Evolutionary conservation across 2,888 invertebrate species (phyloP).

Genomic region (Therioaphis trifolii): DNA sequence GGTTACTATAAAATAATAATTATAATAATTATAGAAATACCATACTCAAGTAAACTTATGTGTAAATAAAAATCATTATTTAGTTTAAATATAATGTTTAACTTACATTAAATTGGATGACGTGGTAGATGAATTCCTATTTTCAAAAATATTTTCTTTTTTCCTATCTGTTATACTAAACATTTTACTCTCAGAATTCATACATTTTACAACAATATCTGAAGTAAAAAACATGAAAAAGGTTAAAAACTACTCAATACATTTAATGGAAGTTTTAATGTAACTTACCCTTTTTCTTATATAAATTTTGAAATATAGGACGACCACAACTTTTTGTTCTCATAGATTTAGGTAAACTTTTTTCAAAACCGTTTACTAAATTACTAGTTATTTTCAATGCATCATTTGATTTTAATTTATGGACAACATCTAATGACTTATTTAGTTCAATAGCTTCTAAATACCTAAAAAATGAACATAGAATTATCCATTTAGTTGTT

Average conservation of each 20-base stretch:
- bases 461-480: slow-evolving; percentile 11
- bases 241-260: neutral
- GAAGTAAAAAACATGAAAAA: neutral
- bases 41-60: neutral
- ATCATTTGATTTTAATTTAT: slow-evolving; percentile 22
- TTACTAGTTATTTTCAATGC: slow-evolving; percentile 11
- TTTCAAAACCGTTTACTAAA: slow-evolving; percentile 35
- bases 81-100: neutral
- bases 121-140: neutral
- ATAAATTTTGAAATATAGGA: neutral
- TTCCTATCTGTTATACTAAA: neutral
- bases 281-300: slow-evolving; percentile 36
- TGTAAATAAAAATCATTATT: neutral
- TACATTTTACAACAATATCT: slow-evolving; percentile 10
- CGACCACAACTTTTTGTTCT: neutral
- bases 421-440: neutral
- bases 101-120: slow-evolving; percentile 28
- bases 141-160: slow-evolving; percentile 3
- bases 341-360: slow-evolving; percentile 11
- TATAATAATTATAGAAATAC: neutral
- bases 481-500: no score
- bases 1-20: slow-evolving; percentile 15
- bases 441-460: slow-evolving; percentile 43
- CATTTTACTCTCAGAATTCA: slow-evolving; percentile 29
- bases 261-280: neutral